These are phyloP conservation scores for Clamator glandarius DNA, from an alignment of 2,797 vertebrate species.

Conservation along the genomic window DNA sequence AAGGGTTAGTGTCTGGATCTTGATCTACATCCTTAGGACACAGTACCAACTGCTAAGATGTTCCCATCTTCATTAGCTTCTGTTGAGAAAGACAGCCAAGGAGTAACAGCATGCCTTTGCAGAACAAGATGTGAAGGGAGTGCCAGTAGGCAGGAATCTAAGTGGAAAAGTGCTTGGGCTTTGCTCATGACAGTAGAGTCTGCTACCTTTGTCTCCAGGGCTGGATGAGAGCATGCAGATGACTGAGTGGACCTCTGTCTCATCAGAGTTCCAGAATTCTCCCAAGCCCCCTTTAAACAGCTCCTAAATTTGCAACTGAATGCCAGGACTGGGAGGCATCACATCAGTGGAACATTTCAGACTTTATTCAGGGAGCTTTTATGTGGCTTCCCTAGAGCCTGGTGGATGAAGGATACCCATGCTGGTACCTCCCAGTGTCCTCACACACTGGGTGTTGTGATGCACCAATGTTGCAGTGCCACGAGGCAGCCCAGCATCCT, in stretches of 20 bases:
- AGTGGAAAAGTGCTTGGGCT: background rate
- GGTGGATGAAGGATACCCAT: background rate
- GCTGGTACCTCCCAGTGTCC: background rate
- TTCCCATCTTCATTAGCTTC: background rate
- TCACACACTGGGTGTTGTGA: background rate
- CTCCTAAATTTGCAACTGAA: background rate
- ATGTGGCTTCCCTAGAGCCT: background rate
- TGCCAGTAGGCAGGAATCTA: background rate
- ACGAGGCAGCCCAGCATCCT: background rate
- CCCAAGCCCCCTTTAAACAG: background rate
- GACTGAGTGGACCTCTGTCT: background rate
- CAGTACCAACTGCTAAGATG: background rate
- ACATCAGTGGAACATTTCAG: background rate
- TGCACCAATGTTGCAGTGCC: background rate
- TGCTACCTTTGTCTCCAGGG: background rate
- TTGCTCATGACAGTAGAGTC: background rate
- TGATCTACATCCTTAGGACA: background rate
- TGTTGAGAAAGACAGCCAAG: background rate
- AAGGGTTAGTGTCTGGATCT: background rate
- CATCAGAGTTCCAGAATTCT: background rate
- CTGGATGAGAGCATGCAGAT: background rate
- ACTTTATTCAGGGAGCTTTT: background rate
- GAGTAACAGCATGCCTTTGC: background rate
- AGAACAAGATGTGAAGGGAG: background rate
- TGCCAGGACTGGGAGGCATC: background rate